phyloP scores from a whole-genome alignment of 1,140 invertebrate species.

The Heliconius nattereri region DNA sequence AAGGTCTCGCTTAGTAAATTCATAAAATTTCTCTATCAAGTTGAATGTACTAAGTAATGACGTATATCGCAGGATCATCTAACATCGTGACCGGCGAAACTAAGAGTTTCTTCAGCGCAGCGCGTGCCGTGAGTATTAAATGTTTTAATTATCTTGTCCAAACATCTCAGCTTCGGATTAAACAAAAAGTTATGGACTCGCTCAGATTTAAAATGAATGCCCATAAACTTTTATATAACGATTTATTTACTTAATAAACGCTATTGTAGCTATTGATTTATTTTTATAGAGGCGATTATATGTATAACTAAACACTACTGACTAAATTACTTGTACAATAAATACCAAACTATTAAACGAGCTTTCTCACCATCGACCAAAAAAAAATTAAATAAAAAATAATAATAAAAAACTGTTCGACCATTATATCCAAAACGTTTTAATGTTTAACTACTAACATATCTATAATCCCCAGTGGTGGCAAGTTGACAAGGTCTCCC shows the following conservation, averaged over 20 bases:
- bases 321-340: too few species aligned
- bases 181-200: not conserved
- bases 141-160: conserved; percentile 37
- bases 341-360: too few species aligned
- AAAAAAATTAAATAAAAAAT: too few species aligned
- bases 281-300: not conserved
- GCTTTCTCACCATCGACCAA: too few species aligned
- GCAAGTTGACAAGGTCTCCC: conserved; percentile 94
- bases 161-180: not conserved
- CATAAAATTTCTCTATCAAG: not conserved
- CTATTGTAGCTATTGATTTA: not conserved
- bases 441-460: not conserved
- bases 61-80: conserved; percentile 84
- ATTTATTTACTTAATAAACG: not conserved
- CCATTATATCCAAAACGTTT: not conserved
- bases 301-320: too few species aligned
- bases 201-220: not conserved
- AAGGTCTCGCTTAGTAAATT: not conserved
- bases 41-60: conserved; percentile 39
- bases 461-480: conserved; percentile 85
- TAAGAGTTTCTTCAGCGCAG: conserved; percentile 93
- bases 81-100: conserved; percentile 94
- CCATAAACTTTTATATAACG: not conserved
- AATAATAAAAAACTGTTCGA: too few species aligned
- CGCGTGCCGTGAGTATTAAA: conserved; percentile 88